Conservation (phyloP, 2,888 invertebrate species). For the Hirtodrosophila confusa region DNA sequence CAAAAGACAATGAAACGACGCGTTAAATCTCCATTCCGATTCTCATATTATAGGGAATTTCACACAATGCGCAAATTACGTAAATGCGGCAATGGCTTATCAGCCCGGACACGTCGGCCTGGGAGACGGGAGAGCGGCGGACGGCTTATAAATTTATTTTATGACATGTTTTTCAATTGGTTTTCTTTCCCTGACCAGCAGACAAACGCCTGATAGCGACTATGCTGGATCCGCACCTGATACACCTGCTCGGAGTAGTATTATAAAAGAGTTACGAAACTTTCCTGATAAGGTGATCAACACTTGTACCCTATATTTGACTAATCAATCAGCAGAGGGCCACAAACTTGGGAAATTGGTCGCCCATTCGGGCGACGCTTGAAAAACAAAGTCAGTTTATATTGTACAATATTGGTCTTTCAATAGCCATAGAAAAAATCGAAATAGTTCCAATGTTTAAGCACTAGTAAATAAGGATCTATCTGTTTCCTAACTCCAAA, state of each 20-base stretch:
- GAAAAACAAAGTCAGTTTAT: too few relatives aligned
- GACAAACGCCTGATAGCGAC: conserved; percentile 19
- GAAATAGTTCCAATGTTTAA: too few relatives aligned
- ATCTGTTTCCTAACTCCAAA: too few relatives aligned
- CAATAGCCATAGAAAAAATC: too few relatives aligned
- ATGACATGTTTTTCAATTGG: conserved; percentile 51
- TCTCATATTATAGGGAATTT: conserved; percentile 14
- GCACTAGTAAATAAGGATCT: too few relatives aligned
- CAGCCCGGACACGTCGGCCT: conserved; percentile 10
- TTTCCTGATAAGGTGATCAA: background rate
- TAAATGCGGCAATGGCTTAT: conserved; percentile 55
- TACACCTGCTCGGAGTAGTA: conserved; percentile 2
- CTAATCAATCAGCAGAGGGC: too few relatives aligned
- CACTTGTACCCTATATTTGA: too few relatives aligned
- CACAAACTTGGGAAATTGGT: too few relatives aligned
- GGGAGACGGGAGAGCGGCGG: conserved; percentile 1
- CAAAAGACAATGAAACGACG: background rate
- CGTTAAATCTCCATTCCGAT: conserved; percentile 38
- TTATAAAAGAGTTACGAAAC: conserved; percentile 13
- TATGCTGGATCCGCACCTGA: conserved; percentile 20
- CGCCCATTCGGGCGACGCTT: too few relatives aligned
- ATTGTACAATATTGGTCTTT: too few relatives aligned
- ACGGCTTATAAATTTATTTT: conserved; percentile 49
- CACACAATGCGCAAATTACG: conserved; percentile 38
- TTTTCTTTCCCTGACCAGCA: conserved; percentile 24